Conservation (phyloP, 2,797 vertebrate genomes). For the Cichlasoma orientale region DNA sequence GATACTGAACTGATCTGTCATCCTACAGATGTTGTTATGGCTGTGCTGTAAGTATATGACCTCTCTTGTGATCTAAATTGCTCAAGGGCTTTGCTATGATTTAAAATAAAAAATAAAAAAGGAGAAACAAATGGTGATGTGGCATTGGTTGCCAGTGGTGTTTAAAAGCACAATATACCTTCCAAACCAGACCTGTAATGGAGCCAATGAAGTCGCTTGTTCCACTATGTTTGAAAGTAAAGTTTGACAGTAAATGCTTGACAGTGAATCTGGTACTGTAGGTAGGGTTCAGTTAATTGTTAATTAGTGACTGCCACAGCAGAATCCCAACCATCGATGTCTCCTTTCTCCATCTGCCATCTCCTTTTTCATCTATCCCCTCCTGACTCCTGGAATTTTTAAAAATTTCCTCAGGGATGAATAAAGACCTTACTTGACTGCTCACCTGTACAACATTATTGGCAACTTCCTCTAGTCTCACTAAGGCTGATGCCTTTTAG, state of each 20-base stretch:
- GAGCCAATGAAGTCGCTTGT: not conserved
- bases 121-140: not conserved
- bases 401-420: not conserved
- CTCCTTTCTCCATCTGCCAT: not conserved
- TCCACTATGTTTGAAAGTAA: not conserved
- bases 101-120: not conserved
- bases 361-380: not conserved
- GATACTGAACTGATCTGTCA: conserved; percentile 9
- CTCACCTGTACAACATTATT: not conserved
- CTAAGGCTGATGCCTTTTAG: not conserved
- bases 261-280: not conserved
- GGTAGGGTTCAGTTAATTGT: not conserved
- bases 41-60: not conserved
- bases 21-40: conserved; percentile 3
- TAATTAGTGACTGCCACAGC: not conserved
- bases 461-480: not conserved
- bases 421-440: not conserved
- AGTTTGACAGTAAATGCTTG: not conserved
- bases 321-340: not conserved
- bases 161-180: not conserved
- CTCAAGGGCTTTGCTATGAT: not conserved
- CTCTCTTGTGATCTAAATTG: not conserved
- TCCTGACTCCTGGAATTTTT: not conserved
- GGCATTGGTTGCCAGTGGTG: not conserved
- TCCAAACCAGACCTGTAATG: not conserved